Base-by-base conservation (phyloP, 2,797 vertebrate species). In the Sardinella longiceps region DNA sequence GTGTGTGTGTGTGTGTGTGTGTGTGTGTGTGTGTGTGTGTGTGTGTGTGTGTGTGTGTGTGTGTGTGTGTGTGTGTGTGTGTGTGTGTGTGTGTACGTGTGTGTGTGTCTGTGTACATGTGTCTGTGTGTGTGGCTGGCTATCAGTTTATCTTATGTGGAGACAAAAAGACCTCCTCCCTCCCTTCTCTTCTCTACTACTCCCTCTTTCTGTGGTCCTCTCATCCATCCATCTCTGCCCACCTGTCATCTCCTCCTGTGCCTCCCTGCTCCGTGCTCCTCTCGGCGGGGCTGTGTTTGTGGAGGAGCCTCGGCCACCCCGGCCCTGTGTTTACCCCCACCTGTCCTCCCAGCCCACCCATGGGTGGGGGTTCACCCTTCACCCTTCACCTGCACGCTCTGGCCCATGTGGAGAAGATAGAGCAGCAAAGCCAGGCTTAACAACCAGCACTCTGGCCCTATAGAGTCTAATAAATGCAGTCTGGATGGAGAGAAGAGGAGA, bases 291-390 rank as follows among this genome's bases (percentile, higher is more conserved):
- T 85, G 88, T 91, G 90, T 90, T 90, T 86, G 77, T 88, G 88
- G 89, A 89, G 90, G 80, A 86, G 85, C 84, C 82, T 83, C 86
- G 81, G 50, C 83, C 63, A 85, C 88, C 88, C 88, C 85, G 18
- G 86, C 77, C 81, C 87, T 84, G 88, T 91, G 91, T 92, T 93
- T 92, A 92, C 89, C 82, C 82, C 82, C 87, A 91, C 89, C 91
- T 92, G 89, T 92, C 91, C 92, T 84, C 87, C 86, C 89, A 87
- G 85, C 63, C 88, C 85, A 88, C 84, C 83, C 58, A n/a, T n/a
- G n/a, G n/a, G n/a, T n/a, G n/a, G n/a, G n/a, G n/a, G n/a, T n/a
- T n/a, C n/a, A n/a, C n/a, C n/a, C n/a, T n/a, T n/a, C n/a, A n/a
- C n/a, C n/a, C n/a, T n/a, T n/a, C n/a, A n/a, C n/a, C n/a, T n/a